Conservation (phyloP, 2,888 invertebrate species). For the Incurvaria masculella region DNA sequence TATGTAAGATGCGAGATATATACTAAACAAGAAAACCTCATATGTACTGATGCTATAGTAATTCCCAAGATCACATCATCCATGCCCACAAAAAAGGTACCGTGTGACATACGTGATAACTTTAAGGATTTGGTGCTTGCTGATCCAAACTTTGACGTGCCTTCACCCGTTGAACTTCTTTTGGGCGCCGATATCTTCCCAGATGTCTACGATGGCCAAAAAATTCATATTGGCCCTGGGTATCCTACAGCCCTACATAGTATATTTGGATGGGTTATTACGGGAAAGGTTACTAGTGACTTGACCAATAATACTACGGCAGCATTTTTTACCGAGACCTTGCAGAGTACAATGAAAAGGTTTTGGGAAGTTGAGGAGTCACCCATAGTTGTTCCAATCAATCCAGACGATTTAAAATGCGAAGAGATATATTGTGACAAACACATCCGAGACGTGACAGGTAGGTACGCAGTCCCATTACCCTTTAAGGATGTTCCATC, state of each 20-base stretch:
- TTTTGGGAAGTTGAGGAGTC: neutral
- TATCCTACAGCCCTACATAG: neutral
- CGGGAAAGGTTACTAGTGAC: neutral
- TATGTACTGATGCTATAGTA: neutral
- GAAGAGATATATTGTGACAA: neutral
- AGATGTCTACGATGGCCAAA: neutral
- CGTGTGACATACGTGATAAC: neutral
- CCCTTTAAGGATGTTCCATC: neutral
- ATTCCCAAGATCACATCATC: neutral
- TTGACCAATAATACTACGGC: neutral
- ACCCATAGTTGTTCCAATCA: neutral
- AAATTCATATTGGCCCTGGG: neutral
- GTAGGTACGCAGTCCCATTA: neutral
- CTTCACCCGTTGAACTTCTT: neutral
- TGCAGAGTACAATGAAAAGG: neutral
- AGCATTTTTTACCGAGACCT: neutral
- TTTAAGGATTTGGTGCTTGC: neutral
- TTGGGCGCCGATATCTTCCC: neutral
- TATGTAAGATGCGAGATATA: neutral
- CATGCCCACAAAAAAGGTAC: neutral
- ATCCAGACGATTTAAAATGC: neutral
- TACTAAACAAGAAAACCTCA: neutral
- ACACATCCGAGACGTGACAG: neutral
- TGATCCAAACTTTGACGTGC: neutral
- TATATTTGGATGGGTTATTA: neutral